These are phyloP conservation scores for Dryomyza anilis DNA, from an alignment of 2,888 invertebrate species.

Conservation along the genomic window DNA sequence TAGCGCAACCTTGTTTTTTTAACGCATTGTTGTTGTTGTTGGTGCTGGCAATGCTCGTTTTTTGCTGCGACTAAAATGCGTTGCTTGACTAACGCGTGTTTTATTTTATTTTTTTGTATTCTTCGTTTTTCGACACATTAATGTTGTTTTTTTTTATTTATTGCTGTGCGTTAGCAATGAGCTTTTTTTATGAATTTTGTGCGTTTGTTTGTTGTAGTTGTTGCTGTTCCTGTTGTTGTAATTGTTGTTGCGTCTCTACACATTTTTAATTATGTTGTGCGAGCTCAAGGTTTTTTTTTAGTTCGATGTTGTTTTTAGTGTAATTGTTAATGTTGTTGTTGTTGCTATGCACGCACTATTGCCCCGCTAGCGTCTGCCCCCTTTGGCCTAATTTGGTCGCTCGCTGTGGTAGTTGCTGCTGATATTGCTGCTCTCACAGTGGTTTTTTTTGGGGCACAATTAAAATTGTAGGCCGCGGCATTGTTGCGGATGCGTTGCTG, in stretches of 20 bases:
- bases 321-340: conserved; percentile 14
- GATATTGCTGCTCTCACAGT: conserved; percentile 5
- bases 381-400: conserved; percentile 26
- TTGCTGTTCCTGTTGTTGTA: conserved; percentile 16
- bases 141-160: not conserved
- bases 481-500: conserved; percentile 13
- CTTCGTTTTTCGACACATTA: not conserved
- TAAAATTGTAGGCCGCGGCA: conserved; percentile 1
- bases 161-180: conserved; percentile 1
- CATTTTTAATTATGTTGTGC: conserved; percentile 40
- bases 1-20: conserved; percentile 14
- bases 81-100: not conserved
- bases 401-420: not conserved
- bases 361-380: conserved; percentile 27
- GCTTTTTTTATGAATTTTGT: conserved; percentile 2
- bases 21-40: conserved; percentile 6
- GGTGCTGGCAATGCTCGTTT: not conserved
- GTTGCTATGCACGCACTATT: conserved; percentile 28
- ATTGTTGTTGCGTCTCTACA: conserved; percentile 25
- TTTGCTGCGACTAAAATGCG: not conserved
- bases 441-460: conserved; percentile 23
- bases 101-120: not conserved
- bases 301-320: conserved; percentile 13
- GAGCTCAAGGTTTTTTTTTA: conserved; percentile 39
- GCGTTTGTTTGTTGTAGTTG: conserved; percentile 3